A percentile compares a stretch with the other conserved stretches of the same genome.
Conservation (phyloP, 2,113 vertebrate genomes). For the Paramormyrops kingsleyae region DNA sequence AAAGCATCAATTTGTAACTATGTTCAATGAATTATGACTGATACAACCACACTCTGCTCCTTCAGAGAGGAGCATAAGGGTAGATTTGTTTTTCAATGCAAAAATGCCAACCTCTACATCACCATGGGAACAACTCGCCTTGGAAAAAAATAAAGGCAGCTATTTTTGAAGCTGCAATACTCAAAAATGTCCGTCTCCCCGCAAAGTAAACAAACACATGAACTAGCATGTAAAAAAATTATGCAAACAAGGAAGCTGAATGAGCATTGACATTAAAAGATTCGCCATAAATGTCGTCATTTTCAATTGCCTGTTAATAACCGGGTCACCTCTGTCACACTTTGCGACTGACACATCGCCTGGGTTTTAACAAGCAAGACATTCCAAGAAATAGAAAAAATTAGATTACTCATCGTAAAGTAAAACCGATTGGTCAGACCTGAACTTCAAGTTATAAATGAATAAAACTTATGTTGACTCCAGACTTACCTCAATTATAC, state of each 20-base stretch:
- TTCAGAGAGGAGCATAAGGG: slow-evolving; percentile 17
- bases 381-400: neutral
- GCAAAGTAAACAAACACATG: slow-evolving; percentile 21
- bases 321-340: neutral
- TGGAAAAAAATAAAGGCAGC: slow-evolving; percentile 25
- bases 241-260: neutral
- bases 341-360: neutral
- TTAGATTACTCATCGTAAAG: neutral
- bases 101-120: slow-evolving; percentile 21
- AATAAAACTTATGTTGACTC: neutral
- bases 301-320: neutral
- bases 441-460: neutral
- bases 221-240: neutral
- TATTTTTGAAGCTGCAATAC: slow-evolving; percentile 19
- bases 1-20: neutral
- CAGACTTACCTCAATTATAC: neutral
- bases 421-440: neutral
- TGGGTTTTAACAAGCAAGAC: neutral
- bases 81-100: slow-evolving; percentile 14
- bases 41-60: neutral
- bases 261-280: neutral
- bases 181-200: slow-evolving; percentile 10
- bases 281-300: neutral
- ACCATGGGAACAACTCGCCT: slow-evolving; percentile 26
- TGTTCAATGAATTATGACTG: neutral